These are phyloP conservation scores for Bujurquina vittata DNA, from an alignment of 2,113 vertebrate species.

Conservation along the genomic window DNA sequence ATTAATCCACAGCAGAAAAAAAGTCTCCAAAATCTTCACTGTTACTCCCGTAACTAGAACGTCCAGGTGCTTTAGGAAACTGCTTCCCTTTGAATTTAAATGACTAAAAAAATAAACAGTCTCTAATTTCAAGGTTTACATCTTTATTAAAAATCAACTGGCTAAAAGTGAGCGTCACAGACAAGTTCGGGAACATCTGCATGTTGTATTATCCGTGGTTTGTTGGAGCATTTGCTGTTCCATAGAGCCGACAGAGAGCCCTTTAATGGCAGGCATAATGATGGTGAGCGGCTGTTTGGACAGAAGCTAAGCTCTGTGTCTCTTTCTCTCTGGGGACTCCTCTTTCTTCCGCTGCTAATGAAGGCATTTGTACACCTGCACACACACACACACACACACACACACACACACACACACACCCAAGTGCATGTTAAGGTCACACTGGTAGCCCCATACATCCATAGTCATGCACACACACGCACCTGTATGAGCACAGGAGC, in stretches of 20 bases:
- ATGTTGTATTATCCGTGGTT: background rate
- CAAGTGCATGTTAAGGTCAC: too few relatives aligned
- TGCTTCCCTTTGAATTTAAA: too few relatives aligned
- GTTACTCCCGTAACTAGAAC: background rate
- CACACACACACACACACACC: too few relatives aligned
- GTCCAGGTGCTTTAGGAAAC: background rate
- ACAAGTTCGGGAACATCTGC: background rate
- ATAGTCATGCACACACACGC: background rate
- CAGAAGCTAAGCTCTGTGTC: constrained; percentile 4
- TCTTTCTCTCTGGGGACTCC: constrained; percentile 11
- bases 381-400: background rate
- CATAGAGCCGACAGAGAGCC: background rate
- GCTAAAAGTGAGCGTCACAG: background rate
- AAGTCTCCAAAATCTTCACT: too few relatives aligned
- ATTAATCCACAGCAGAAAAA: too few relatives aligned
- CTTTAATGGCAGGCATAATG: constrained; percentile 15
- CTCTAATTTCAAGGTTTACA: background rate
- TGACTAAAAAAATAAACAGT: too few relatives aligned
- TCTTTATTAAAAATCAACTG: background rate
- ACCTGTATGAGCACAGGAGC: background rate
- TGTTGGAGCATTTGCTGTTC: background rate
- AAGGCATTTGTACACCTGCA: constrained; percentile 1
- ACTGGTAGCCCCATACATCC: too few relatives aligned
- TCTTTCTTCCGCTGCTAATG: constrained; percentile 14
- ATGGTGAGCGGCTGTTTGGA: background rate